These are phyloP conservation scores for Drosophila ironensis DNA, from an alignment of 1,140 invertebrate genomes.

Conservation along the genomic window DNA sequence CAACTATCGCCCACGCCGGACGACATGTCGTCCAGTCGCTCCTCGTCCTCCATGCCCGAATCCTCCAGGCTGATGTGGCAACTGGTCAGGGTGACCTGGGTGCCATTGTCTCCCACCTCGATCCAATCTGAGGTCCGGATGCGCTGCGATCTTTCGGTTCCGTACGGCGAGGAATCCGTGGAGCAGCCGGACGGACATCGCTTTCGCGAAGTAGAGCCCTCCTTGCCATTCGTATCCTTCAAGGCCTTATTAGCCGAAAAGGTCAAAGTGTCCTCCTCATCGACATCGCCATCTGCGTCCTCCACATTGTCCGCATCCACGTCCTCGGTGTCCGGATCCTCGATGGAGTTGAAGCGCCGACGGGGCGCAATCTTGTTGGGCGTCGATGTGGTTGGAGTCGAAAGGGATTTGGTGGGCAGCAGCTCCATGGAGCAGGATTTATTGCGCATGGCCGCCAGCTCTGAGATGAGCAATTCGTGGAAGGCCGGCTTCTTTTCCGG, in stretches of 20 bases:
- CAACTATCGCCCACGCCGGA: slow-evolving; percentile 82
- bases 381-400: slow-evolving; percentile 7
- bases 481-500: slow-evolving; percentile 81
- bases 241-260: slow-evolving; percentile 59
- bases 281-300: slow-evolving; percentile 67
- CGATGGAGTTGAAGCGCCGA: slow-evolving; percentile 68
- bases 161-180: slow-evolving; percentile 80
- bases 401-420: slow-evolving; percentile 53
- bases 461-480: slow-evolving; percentile 81
- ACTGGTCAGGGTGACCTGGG: slow-evolving; percentile 74
- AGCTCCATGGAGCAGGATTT: slow-evolving; percentile 74
- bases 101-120: slow-evolving; percentile 81
- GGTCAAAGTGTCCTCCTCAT: slow-evolving; percentile 65
- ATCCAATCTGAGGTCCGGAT: slow-evolving; percentile 81
- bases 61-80: slow-evolving; percentile 81
- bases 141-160: slow-evolving; percentile 78
- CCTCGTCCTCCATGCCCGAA: slow-evolving; percentile 81
- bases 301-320: slow-evolving; percentile 78
- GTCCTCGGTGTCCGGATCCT: slow-evolving; percentile 69
- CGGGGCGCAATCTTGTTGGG: slow-evolving; percentile 49
- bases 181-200: slow-evolving; percentile 80
- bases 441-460: slow-evolving; percentile 79
- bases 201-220: slow-evolving; percentile 53
- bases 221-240: slow-evolving; percentile 44
- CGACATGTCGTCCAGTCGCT: slow-evolving; percentile 80